Base-by-base conservation (phyloP, 2,888 invertebrate species). In the Tipula vernalis region DNA sequence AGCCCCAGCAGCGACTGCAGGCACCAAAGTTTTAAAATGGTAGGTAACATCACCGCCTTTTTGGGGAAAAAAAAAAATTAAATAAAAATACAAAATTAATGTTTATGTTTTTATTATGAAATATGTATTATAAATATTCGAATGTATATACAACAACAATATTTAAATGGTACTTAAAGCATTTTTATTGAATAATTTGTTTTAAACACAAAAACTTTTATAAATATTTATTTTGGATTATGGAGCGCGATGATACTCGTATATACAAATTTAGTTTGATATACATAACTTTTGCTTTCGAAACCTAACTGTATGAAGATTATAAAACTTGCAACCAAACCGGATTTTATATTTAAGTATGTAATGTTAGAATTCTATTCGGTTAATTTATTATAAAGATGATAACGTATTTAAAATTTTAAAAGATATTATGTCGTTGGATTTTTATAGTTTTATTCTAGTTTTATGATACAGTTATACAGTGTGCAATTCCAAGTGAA, bases 11-110 rank as follows among this genome's bases (percentile, higher is more conserved):
- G 99, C 99, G 93, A 97, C 96, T 88, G 98, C 97, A 88, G 98
- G 98, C 91, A 99, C 98, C 93, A 99, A 93, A 90, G 98, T 96
- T 94, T 99, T 99, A 94, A 99, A 97, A 93, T 98, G 98, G 94
- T 96, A 97, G 90, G 96, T 95, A 88, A 96, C 95, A 94, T 96
- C 96, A 93, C 95, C 96, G 91, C 95, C 94, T 95, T 93, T 88
- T 88, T 87, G 86, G n/a, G n/a, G n/a, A n/a, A n/a, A n/a, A 44
- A 47, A n/a, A 41, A 36, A 86, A 83, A 39, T 39, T 12, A 39
- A 36, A 83, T n/a, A 83, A 13, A 83, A 36, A 39, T 13, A 57
- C 6, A 18, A 28, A 71, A 71, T 71, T 71, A 71, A 28, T 28
- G 28, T 28, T 71, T 71, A 71, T 28, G 5, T 15, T 71, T 18